Evolutionary conservation across 2,113 vertebrate species (phyloP), one percentile per base, ranked within the genome.

Genomic region (Esox niger): DNA sequence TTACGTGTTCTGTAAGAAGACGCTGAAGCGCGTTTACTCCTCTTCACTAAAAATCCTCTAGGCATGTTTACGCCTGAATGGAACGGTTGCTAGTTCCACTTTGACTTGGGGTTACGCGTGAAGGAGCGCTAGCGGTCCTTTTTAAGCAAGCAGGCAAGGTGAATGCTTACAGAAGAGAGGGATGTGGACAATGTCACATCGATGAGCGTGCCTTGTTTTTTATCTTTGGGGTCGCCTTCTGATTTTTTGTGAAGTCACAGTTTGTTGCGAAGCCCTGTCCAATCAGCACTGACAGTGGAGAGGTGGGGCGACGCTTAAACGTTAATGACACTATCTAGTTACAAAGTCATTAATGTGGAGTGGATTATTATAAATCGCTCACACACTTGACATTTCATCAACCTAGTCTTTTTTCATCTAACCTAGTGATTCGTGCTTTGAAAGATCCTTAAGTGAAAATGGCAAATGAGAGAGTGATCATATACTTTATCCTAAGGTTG

Each of bases 21-120:
- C 4, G 83, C 73, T 29, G 92, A 90, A 0, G 87, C 75, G 68
- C 94, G 91, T 84, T 88, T 90, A 87, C 82, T 94, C 69, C 96
- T 90, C 86, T 98, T 98, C 73, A 98, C 96, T 77, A 98, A 75
- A 76, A 98, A 98, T 47, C 96, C 96, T 71, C 94, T 91, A 70
- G 96, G 96, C 96, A 98, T 98, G 33, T 71, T 80, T 29, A 31
- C 26, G 55, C 56, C 65, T 21, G 49, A 78, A 68, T 62, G 49
- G 58, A 52, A 62, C 63, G 69, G 79, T 79, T 83, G 49, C 75
- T 21, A 56, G 82, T 67, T 66, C 29, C 77, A 81, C 80, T 84
- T 76, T 84, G 66, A 85, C 81, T 74, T 69, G 13, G 75, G 83
- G 76, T 80, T 80, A 79, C 27, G 60, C 57, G 74, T 68, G 69